Base-by-base conservation (phyloP, 1,140 invertebrate species). In the Penaeus japonicus region DNA sequence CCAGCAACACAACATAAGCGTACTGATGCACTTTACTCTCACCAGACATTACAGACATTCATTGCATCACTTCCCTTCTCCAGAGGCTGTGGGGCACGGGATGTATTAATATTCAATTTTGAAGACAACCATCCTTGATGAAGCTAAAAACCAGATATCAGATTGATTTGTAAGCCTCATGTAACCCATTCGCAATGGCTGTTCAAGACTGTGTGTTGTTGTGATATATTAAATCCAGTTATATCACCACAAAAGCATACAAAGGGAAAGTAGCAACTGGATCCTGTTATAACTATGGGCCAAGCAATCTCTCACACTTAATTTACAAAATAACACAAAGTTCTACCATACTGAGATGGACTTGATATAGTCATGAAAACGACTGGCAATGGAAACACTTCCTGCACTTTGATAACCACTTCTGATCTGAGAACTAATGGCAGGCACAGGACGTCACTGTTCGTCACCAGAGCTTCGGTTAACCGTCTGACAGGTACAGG, bases 391-490 rank as follows among this genome's bases (percentile, higher is more conserved):
- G 39, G 35, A 79, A 35, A 79, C 59, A 39, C 22, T 70, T 83
- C 59, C 81, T 83, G 81, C 55, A 35, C 62, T 83, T 83, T 65
- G 81, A 83, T 47, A 62, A 83, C 62, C 27, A 83, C 39, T 83
- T 59, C 81, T 62, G 81, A 83, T 83, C 35, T 83, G 39, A 62
- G 32, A 70, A 54, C n/a, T 65, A 39, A 39, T 83, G 81, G 81
- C 81, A 83, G 81, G 81, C 59, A 83, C 81, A 83, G 81, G 80
- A 83, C 57, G 81, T 83, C 59, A 62, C 27, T 83, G 80, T 82
- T 83, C 59, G 47, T 62, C 30, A 65, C n/a, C 55, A 65, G 30
- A 83, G 57, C 65, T 83, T 62, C 65, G 81, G 81, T 62, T 83
- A 65, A 32, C 55, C 55, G 15, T 83, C 65, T 59, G 35, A 62